Evolutionary conservation across 1,140 invertebrate genomes (phyloP).

Genomic region (Pachypsylla venusta): DNA sequence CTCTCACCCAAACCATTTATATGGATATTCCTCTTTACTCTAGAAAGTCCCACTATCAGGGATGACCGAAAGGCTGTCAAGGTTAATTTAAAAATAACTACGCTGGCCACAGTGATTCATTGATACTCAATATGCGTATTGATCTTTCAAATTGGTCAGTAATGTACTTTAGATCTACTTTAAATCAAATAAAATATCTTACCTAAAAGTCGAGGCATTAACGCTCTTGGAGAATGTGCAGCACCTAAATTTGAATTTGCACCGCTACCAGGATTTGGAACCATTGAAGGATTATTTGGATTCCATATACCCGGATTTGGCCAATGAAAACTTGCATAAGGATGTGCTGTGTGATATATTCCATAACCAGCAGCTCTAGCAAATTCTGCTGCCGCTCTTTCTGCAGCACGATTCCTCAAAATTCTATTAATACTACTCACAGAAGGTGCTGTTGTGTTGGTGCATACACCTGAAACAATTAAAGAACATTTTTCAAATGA

Average conservation of each 20-base stretch:
- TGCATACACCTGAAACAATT: slow-evolving; percentile 71
- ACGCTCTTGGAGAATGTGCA: slow-evolving; percentile 26
- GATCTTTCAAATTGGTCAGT: too few relatives aligned
- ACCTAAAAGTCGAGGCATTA: slow-evolving; percentile 20
- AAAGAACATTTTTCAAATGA: too few relatives aligned
- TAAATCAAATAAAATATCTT: not conserved
- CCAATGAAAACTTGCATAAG: slow-evolving; percentile 44
- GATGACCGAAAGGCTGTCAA: too few relatives aligned
- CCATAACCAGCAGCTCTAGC: slow-evolving; percentile 79
- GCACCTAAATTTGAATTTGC: not conserved
- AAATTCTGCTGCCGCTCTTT: slow-evolving; percentile 84
- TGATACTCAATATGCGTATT: too few relatives aligned
- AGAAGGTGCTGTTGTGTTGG: slow-evolving; percentile 75
- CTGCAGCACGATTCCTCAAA: slow-evolving; percentile 73
- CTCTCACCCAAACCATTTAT: too few relatives aligned
- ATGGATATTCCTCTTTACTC: too few relatives aligned
- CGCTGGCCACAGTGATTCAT: too few relatives aligned
- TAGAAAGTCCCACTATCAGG: too few relatives aligned
- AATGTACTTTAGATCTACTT: too few relatives aligned
- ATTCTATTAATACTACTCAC: slow-evolving; percentile 89
- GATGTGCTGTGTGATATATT: slow-evolving; percentile 46
- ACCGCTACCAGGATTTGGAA: not conserved
- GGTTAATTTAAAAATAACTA: too few relatives aligned
- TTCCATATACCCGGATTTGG: slow-evolving; percentile 36
- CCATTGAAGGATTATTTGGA: slow-evolving; percentile 18